Evolutionary conservation across 2,888 invertebrate species (phyloP).

Genomic region (Torymus auratus): DNA sequence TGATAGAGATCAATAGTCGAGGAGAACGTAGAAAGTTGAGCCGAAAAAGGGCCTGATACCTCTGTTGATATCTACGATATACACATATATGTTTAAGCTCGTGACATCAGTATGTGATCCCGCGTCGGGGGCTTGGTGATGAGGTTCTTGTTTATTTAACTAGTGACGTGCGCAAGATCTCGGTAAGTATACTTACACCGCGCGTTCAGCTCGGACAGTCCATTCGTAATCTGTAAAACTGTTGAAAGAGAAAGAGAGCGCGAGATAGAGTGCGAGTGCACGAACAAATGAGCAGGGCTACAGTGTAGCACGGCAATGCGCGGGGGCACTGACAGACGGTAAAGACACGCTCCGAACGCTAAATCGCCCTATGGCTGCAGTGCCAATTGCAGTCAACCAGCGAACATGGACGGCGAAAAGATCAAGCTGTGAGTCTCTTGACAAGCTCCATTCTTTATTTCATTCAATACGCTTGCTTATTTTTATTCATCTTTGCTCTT

Average conservation of each 20-base stretch:
- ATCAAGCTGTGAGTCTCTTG: constrained; percentile 71
- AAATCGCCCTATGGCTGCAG: constrained; percentile 53
- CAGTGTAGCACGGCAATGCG: background rate
- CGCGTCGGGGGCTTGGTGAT: no score
- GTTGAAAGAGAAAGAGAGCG: constrained; percentile 9
- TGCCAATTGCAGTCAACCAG: constrained; percentile 35
- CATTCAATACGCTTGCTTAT: background rate
- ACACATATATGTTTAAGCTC: no score
- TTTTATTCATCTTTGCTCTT: background rate
- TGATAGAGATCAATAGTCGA: no score
- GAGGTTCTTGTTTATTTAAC: constrained; percentile 68
- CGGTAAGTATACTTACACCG: constrained; percentile 49
- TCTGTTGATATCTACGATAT: no score
- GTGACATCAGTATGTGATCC: no score
- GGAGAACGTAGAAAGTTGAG: no score
- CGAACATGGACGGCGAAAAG: constrained; percentile 72
- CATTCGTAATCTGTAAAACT: background rate
- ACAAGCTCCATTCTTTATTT: background rate
- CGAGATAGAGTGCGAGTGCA: constrained; percentile 11
- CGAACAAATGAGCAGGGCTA: background rate
- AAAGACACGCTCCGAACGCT: constrained; percentile 12
- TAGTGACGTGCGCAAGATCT: constrained; percentile 65
- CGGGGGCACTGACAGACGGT: constrained; percentile 44
- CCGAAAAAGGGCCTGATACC: no score
- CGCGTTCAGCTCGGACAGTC: no score